Evolutionary conservation across 2,888 invertebrate genomes (phyloP).

Genomic region (Crossocerus cetratus): DNA sequence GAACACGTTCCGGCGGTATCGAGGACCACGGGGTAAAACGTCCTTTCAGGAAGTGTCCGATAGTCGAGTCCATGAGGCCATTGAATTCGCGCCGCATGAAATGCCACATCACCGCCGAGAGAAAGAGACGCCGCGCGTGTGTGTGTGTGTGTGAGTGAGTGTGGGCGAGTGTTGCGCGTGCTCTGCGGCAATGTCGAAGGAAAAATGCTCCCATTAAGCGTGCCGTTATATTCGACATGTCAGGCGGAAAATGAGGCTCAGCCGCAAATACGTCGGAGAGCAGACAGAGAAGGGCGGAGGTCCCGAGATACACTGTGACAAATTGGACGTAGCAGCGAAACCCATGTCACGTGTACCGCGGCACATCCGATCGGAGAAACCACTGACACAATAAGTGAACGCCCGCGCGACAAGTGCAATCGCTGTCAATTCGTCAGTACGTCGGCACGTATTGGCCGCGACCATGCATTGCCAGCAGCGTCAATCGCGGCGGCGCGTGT

Average conservation of each 20-base stretch:
- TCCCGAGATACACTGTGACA: constrained; percentile 3
- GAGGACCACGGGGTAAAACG: background rate
- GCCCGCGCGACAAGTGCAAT: constrained; percentile 15
- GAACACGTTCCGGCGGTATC: background rate
- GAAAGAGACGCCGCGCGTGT: too few species aligned
- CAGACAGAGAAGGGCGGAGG: background rate
- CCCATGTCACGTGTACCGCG: constrained; percentile 1
- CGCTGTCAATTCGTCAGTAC: constrained; percentile 14
- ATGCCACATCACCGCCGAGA: background rate
- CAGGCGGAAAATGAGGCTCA: background rate
- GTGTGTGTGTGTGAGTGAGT: too few species aligned
- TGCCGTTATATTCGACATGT: background rate
- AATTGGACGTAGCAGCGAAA: constrained; percentile 10
- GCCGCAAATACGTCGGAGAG: background rate
- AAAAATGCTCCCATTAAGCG: background rate
- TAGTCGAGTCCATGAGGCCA: background rate
- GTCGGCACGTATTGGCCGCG: constrained; percentile 12
- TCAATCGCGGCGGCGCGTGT: background rate
- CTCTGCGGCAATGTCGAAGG: background rate
- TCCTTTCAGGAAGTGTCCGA: constrained; percentile 3
- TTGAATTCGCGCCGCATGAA: background rate
- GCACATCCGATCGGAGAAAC: constrained; percentile 9
- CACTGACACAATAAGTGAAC: constrained; percentile 22
- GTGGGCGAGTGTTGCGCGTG: too few species aligned
- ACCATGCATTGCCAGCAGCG: constrained; percentile 1